Evolutionary conservation across 2,113 vertebrate species (phyloP).

Genomic region (Melanocharis versteri): DNA sequence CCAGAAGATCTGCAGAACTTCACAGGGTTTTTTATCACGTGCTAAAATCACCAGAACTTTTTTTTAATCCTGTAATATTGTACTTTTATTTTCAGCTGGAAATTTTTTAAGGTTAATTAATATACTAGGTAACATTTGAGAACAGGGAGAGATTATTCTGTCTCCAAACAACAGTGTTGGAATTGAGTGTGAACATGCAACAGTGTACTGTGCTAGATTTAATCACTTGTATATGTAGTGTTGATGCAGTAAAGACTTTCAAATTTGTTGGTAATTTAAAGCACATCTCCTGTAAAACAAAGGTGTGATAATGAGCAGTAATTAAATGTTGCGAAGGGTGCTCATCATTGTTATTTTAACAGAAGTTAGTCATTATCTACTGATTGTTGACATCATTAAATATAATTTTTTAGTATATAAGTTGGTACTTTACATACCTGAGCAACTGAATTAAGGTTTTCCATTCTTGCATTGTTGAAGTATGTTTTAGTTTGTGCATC

Average conservation of each 20-base stretch:
- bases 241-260: slow-evolving; percentile 24
- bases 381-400: slow-evolving; percentile 2
- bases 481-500: not conserved
- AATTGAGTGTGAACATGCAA: not conserved
- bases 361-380: slow-evolving; percentile 10
- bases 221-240: not conserved
- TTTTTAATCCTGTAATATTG: not conserved
- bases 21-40: fast-evolving
- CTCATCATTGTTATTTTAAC: not conserved
- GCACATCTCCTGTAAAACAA: not conserved
- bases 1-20: not conserved
- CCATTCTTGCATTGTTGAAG: not conserved
- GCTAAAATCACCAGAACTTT: not conserved
- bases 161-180: not conserved
- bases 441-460: not conserved
- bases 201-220: not conserved
- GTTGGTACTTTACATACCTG: not conserved
- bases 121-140: not conserved
- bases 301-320: slow-evolving; percentile 10
- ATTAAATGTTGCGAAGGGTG: not conserved
- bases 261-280: slow-evolving; percentile 44
- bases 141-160: not conserved
- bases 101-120: not conserved
- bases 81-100: not conserved
- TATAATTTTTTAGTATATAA: not conserved